Evolutionary conservation across 2,797 vertebrate genomes (phyloP), one percentile per base, ranked within the genome.

Genomic region (Anableps anableps): DNA sequence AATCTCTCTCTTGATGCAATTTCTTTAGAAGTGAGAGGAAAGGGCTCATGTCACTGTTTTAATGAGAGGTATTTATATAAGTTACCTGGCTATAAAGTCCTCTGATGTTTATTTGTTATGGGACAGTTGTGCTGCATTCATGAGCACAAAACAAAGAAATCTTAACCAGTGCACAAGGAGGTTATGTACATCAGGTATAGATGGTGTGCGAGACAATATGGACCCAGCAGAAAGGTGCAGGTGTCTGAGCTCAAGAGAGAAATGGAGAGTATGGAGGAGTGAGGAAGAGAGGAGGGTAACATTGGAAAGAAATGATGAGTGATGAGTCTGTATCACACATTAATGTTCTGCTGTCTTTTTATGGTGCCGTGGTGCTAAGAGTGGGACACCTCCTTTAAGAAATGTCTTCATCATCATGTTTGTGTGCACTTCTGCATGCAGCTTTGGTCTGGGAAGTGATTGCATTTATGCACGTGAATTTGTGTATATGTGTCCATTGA

Each of bases 11-110:
- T 96, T 93, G 91, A 95, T 92, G 92, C 92, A 31, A 75, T 95
- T 93, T 94, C 89, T 86, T 91, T 91, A 92, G 93, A 93, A 47
- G 26, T 71, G 51, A 93, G 86, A 82, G 88, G 87, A 95, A 91
- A 94, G 93, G 89, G 34, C 83, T 91, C 82, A 86, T 94, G 93
- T 93, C 93, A 90, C 88, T 91, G 90, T 85, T 89, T 83, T 95
- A 95, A 96, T 95, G 83, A 93, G 89, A 88, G 87, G 80, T 87
- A 95, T 96, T 95, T 93, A 92, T 95, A 94, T 94, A 79, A 91
- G 92, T 91, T 95, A 95, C 89, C 85, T 87, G 75, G 79, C 83
- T 93, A 89, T 93, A 88, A 95, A 94, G 91, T 83, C 86, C 85
- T 87, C 86, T 88, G 87, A 91, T 92, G 86, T 93, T 88, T 93